Conservation (phyloP, 2,113 vertebrate genomes). For the Callithrix jacchus region DNA sequence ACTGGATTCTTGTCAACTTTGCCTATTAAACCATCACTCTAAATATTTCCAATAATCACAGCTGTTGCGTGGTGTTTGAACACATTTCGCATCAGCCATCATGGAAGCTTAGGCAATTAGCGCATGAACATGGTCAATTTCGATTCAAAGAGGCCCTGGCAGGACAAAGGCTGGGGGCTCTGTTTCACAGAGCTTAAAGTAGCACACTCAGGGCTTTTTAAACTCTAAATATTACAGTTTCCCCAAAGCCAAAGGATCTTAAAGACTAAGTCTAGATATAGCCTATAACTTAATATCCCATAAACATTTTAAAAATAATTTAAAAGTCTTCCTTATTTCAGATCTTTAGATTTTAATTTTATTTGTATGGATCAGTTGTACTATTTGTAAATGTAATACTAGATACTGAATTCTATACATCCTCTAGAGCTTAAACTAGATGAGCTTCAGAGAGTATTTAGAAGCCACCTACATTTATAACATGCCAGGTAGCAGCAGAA, state of each 20-base stretch:
- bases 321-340: not conserved
- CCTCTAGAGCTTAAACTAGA: not conserved
- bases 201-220: slow-evolving; percentile 58
- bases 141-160: slow-evolving; percentile 77
- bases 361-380: not conserved
- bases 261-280: slow-evolving; percentile 48
- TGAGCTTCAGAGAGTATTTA: not conserved
- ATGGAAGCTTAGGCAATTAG: slow-evolving; percentile 78
- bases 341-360: slow-evolving; percentile 18
- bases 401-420: not conserved
- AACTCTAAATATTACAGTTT: slow-evolving; percentile 50
- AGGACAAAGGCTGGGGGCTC: slow-evolving; percentile 57
- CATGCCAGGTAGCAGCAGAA: not conserved
- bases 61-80: slow-evolving; percentile 80
- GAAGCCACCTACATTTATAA: not conserved
- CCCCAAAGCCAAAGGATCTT: slow-evolving; percentile 69
- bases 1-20: slow-evolving; percentile 80
- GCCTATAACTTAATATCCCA: not conserved
- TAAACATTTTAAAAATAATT: slow-evolving; percentile 65
- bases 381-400: not conserved
- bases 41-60: slow-evolving; percentile 81
- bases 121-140: slow-evolving; percentile 75
- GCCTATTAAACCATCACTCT: slow-evolving; percentile 84
- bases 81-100: slow-evolving; percentile 80
- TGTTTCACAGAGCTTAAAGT: slow-evolving; percentile 73